Conservation (phyloP, 2,888 invertebrate species). For the Zhuqinia jingwanae region DNA sequence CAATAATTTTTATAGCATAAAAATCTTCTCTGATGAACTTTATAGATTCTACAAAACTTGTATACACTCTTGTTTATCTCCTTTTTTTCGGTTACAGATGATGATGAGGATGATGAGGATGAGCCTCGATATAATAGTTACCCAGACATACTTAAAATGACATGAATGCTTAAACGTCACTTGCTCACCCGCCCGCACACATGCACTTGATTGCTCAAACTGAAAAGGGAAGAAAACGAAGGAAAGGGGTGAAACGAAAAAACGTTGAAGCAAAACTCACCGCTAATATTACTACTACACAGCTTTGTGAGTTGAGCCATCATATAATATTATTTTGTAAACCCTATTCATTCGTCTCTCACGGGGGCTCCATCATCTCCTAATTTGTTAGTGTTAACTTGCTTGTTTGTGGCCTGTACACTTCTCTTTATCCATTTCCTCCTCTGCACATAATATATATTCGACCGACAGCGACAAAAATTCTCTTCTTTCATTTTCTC, state of each 20-base stretch:
- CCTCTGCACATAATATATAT: too few species aligned
- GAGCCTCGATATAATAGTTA: neutral
- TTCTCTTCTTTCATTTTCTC: neutral
- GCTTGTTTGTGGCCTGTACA: conserved; percentile 58
- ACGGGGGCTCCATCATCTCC: conserved; percentile 71
- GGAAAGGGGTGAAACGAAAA: neutral
- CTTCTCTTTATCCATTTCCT: conserved; percentile 28
- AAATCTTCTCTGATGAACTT: conserved; percentile 29
- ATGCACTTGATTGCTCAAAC: conserved; percentile 70
- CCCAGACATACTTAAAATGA: conserved; percentile 60
- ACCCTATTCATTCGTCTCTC: conserved; percentile 50
- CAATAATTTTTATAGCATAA: conserved; percentile 59
- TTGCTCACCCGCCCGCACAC: conserved; percentile 72
- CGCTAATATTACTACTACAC: neutral
- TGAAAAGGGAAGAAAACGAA: conserved; percentile 49
- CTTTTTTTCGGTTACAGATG: neutral
- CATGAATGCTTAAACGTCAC: conserved; percentile 65
- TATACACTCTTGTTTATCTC: neutral
- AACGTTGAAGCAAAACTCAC: conserved; percentile 33
- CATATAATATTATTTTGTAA: neutral
- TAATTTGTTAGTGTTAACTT: conserved; percentile 74
- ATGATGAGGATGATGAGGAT: too few species aligned
- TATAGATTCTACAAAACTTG: too few species aligned
- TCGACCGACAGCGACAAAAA: conserved; percentile 17
- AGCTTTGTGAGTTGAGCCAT: neutral